Evolutionary conservation across 2,797 vertebrate genomes (phyloP).

Genomic region (Coluber constrictor): DNA sequence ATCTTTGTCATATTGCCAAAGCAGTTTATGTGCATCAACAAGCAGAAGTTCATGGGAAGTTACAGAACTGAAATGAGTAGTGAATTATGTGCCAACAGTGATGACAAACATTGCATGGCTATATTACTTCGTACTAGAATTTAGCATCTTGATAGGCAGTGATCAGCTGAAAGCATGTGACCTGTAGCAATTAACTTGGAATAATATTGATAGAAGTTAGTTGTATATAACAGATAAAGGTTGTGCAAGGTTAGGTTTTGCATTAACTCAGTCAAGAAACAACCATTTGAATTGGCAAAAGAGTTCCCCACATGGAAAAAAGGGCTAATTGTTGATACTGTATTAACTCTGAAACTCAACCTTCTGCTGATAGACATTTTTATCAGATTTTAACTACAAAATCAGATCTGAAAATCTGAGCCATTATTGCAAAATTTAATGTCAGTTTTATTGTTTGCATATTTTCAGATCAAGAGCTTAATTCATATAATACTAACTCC

Average conservation of each 20-base stretch:
- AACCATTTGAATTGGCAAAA: not conserved
- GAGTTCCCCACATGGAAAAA: not conserved
- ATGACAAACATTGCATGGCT: not conserved
- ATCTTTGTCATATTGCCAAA: not conserved
- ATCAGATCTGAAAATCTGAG: not conserved
- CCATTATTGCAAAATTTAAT: not conserved
- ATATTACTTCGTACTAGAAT: too few relatives aligned
- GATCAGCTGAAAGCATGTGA: not conserved
- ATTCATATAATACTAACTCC: not conserved
- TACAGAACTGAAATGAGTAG: not conserved
- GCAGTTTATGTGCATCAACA: not conserved
- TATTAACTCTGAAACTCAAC: not conserved
- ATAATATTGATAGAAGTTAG: not conserved
- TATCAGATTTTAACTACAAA: not conserved
- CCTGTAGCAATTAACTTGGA: not conserved
- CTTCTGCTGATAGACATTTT: not conserved
- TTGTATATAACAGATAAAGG: not conserved
- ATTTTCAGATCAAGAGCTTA: not conserved
- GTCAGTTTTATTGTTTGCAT: not conserved
- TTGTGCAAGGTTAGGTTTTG: not conserved
- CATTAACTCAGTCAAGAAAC: not conserved
- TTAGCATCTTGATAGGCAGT: not conserved
- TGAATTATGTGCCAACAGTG: not conserved
- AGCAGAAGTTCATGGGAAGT: not conserved
- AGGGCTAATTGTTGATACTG: not conserved